Evolutionary conservation across 2,888 invertebrate species (phyloP), one percentile per base, ranked within the genome.

Genomic region (Ernsta delagoae): DNA sequence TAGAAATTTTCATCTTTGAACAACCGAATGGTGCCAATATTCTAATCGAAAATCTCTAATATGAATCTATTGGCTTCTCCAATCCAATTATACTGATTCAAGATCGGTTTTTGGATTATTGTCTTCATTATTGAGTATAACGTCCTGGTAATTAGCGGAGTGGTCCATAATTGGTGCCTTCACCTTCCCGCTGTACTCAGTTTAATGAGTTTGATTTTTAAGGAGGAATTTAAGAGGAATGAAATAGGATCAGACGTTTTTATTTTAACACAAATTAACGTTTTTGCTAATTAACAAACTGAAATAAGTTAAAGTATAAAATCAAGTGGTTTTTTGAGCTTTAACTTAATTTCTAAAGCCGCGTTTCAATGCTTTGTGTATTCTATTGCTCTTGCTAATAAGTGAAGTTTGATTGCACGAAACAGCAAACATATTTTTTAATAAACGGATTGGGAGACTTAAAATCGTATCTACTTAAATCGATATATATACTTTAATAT

Each of bases 111-210:
- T 16, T 59, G 24, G 39, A 50, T 39, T 50, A 59, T 65, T 65
- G 65, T 59, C 65, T 65, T 65, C 57, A 48, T 59, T 65, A 65
- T 48, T 36, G 48, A 65, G 59, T 50, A 48, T 39, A 64, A 43
- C 63, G 45, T 57, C 48, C 36, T 4, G 31, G 56, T n/a, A 65
- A 65, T 65, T 57, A 65, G 57, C 36, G 6, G 36, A 65, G 65
- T 65, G 59, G 57, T 39, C 36, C 34, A 34, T 57, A 65, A 65
- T 65, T 65, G 48, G 59, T 36, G 1, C 24, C 39, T 59, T 65
- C 36, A 65, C 39, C 65, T 65, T 8, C 54, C 54, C 31, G 7
- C 11, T 24, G 31, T 54, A 11, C 31, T 31, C 12, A 48, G 48
- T 48, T 48, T 48, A 48, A 48, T 48, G 48, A 48, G 45, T 48